Percentiles rank a stretch among this genome's conserved stretches.
Conservation (phyloP, 2,888 invertebrate species). For the Limnephilus lunatus region DNA sequence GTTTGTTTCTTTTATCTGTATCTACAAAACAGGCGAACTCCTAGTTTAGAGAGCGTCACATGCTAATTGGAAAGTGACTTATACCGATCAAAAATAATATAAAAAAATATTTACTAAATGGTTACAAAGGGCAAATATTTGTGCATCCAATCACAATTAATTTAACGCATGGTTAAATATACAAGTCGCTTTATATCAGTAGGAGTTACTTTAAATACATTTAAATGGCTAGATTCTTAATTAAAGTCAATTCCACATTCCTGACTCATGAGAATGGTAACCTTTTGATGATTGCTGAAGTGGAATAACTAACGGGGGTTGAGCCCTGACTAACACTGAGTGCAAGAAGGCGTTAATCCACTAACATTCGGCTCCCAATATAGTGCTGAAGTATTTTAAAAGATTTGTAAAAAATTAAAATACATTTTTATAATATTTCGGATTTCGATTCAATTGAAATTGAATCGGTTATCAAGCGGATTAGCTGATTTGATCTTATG, state of each 20-base stretch:
- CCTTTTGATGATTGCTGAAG: neutral
- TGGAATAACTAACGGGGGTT: neutral
- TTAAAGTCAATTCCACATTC: neutral
- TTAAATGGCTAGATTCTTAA: neutral
- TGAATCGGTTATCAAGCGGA: too few species aligned
- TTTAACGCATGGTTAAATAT: neutral
- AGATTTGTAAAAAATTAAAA: too few species aligned
- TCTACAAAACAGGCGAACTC: too few species aligned
- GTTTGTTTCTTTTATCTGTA: too few species aligned
- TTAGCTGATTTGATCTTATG: too few species aligned
- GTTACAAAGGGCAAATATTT: neutral
- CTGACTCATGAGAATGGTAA: neutral
- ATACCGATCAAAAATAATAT: neutral
- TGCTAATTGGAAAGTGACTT: neutral
- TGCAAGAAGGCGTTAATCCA: neutral
- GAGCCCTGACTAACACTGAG: neutral
- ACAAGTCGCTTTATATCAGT: neutral
- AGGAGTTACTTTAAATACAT: neutral
- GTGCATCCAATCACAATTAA: neutral
- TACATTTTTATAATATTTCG: too few species aligned
- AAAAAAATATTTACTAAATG: neutral
- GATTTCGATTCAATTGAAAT: too few species aligned
- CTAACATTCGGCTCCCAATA: neutral
- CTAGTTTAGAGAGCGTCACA: too few species aligned
- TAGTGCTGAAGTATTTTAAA: neutral